phyloP scores from a whole-genome alignment of 2,888 invertebrate species.

The Chloromyia formosa region DNA sequence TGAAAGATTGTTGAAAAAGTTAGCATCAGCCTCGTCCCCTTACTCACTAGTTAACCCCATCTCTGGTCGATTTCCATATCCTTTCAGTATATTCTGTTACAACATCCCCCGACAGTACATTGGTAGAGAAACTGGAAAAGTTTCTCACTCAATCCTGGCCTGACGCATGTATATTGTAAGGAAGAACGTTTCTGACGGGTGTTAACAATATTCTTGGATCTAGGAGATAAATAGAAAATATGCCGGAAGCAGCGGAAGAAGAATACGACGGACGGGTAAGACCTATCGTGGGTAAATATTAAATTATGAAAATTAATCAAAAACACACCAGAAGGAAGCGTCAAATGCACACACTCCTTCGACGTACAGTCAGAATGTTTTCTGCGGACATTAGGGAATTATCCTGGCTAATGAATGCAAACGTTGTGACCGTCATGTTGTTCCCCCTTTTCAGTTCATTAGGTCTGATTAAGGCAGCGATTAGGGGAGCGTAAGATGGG shows the following conservation, averaged over 20 bases:
- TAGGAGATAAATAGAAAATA: too few species aligned
- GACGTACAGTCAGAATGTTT: not conserved
- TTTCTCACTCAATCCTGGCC: too few species aligned
- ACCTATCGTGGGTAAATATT: conserved; percentile 25
- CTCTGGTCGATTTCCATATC: too few species aligned
- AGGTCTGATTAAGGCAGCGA: not conserved
- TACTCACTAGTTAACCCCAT: too few species aligned
- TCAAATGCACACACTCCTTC: conserved; percentile 23
- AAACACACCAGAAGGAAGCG: conserved; percentile 31
- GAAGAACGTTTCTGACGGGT: conserved; percentile 18
- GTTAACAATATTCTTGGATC: conserved; percentile 16
- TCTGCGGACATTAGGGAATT: conserved; percentile 36
- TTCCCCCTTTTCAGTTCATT: conserved; percentile 30
- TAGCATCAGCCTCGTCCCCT: not conserved
- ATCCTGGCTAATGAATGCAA: conserved; percentile 28
- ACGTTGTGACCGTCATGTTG: not conserved
- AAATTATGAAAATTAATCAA: conserved; percentile 43
- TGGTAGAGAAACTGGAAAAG: too few species aligned
- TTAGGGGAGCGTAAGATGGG: not conserved
- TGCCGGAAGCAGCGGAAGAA: not conserved
- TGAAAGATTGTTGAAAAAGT: conserved; percentile 39
- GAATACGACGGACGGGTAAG: conserved; percentile 13
- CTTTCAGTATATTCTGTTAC: too few species aligned
- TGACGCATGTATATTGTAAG: too few species aligned
- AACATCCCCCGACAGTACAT: too few species aligned